Evolutionary conservation across 2,888 invertebrate genomes (phyloP).

Genomic region (Zonitis immaculata): DNA sequence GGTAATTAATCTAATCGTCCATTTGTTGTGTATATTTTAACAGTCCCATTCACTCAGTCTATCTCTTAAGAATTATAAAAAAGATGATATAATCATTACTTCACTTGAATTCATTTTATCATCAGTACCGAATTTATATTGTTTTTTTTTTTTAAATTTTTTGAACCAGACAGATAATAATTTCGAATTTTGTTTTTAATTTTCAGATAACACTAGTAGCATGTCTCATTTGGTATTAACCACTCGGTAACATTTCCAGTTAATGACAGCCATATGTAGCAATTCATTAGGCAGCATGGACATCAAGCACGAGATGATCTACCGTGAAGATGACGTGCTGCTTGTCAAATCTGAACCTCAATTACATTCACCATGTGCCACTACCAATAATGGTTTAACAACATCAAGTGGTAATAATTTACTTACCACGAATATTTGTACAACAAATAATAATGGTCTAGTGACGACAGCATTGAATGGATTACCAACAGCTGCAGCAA

Average conservation of each 20-base stretch:
- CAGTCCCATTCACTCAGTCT: no score
- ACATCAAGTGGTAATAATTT: constrained; percentile 27
- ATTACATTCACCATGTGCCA: constrained; percentile 38
- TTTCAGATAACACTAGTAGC: constrained; percentile 41
- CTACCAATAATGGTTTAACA: constrained; percentile 26
- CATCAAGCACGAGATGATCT: constrained; percentile 63
- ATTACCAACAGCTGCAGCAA: constrained; percentile 40
- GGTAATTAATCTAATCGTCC: constrained; percentile 3
- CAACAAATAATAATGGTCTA: constrained; percentile 40
- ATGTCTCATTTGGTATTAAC: constrained; percentile 42
- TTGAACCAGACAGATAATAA: no score
- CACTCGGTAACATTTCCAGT: constrained; percentile 34
- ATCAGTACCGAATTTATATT: no score
- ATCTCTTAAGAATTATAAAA: no score
- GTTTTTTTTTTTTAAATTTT: no score
- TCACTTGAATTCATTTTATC: no score
- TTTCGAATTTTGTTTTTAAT: constrained; percentile 12
- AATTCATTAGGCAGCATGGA: constrained; percentile 50
- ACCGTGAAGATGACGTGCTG: constrained; percentile 50
- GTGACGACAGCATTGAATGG: constrained; percentile 44
- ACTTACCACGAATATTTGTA: constrained; percentile 33
- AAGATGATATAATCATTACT: no score
- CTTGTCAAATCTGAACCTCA: constrained; percentile 52
- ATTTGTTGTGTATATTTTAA: not conserved
- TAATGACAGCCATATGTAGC: constrained; percentile 38